Evolutionary conservation across 2,888 invertebrate genomes (phyloP), one percentile per base, ranked within the genome.

Genomic region (Acholoe squamosa): DNA sequence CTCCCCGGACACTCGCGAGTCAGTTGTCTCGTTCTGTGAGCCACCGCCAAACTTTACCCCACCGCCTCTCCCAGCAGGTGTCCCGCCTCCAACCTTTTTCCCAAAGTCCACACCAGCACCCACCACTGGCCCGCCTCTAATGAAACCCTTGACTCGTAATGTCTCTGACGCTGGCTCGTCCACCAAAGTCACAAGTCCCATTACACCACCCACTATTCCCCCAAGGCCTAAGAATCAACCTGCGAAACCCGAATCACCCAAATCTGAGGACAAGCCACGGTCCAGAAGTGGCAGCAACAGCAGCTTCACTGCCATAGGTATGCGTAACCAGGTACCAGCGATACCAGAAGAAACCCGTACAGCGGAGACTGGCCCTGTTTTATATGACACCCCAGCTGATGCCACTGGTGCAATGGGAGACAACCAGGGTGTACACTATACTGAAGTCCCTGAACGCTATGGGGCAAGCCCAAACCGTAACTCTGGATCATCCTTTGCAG

Each of bases 1-100:
- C 52, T 86, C 86, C 14, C 86, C 52, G 0, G 25, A 28, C 22
- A 86, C 54, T 31, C 86, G 86, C 86, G 54, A 86, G 33, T 86
- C 86, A 16, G 52, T 56, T 28, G 14, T 86, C 25, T 90, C 90
- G 22, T 90, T 90, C 61, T 33, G 88, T 34, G 51, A 52, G 34
- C 90, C 90, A 19, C 90, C 90, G 52, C 90, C 90, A 1, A 67
- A 33, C 16, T 90, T 90, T 56, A 56, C 88, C 14, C 90, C 90
- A n/a, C 90, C 90, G 22, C 77, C 90, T 22, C 33, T 90, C 7
- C 90, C 90, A 0, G 28, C 88, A 7, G 56, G 33, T 34, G 56
- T 86, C n/a, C 10, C 34, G 0, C 90, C 71, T 7, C 52, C 31
- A 0, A 19, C 0, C 67, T 22, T 43, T 25, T 22, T 43, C 7